phyloP scores from a whole-genome alignment of 2,797 vertebrate species.

The Rhinoraja longicauda region DNA sequence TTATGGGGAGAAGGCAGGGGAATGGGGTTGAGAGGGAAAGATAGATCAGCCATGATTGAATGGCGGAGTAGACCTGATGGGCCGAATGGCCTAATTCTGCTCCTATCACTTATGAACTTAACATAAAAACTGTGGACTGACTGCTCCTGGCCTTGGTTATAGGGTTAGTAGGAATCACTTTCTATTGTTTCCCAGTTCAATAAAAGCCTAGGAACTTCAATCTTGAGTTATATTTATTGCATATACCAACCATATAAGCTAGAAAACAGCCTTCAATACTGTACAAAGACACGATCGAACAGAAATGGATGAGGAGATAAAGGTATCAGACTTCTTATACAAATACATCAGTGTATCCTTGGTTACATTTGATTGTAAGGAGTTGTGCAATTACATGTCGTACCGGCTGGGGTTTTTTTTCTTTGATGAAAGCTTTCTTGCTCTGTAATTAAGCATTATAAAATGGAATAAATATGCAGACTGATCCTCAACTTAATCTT shows the following conservation, averaged over 20 bases:
- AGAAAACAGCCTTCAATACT: not conserved
- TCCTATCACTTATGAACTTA: not conserved
- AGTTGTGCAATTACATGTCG: not conserved
- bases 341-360: not conserved
- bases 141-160: not conserved
- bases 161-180: not conserved
- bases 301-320: not conserved
- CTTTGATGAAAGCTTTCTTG: not conserved
- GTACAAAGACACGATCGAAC: not conserved
- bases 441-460: conserved; percentile 17
- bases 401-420: not conserved
- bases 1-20: too few relatives aligned
- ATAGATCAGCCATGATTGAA: too few relatives aligned
- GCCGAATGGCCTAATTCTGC: too few relatives aligned
- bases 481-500: conserved; percentile 25
- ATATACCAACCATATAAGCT: not conserved
- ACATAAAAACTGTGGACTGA: too few relatives aligned
- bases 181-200: not conserved
- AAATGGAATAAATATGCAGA: conserved; percentile 31
- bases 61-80: too few relatives aligned
- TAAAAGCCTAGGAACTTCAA: not conserved
- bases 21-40: too few relatives aligned
- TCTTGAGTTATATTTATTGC: not conserved
- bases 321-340: not conserved
- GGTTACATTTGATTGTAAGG: not conserved